phyloP scores from a whole-genome alignment of 2,797 vertebrate genomes.

The Danio tinwini region DNA sequence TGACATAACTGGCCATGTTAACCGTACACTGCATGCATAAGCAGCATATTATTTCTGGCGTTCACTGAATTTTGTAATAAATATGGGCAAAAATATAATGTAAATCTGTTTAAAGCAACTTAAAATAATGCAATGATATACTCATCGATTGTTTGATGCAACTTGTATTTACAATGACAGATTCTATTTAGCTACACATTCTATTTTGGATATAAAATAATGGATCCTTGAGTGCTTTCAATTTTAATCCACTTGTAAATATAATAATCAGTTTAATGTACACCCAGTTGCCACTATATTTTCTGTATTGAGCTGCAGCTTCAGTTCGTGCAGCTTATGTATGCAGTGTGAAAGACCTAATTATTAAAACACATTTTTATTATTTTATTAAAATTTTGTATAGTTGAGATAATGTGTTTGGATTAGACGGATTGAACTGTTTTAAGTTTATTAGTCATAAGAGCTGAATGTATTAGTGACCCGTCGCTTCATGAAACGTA shows the following conservation, averaged over 20 bases:
- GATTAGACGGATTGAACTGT: background rate
- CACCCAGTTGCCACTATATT: background rate
- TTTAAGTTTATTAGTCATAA: background rate
- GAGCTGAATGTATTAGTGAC: constrained; percentile 2
- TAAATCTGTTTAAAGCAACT: background rate
- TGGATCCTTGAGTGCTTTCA: background rate
- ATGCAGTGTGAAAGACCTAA: background rate
- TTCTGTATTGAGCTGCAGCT: background rate
- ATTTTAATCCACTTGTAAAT: background rate
- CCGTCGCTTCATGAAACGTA: background rate
- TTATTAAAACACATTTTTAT: background rate
- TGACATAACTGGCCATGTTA: background rate
- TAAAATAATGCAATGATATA: background rate
- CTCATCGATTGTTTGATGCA: background rate
- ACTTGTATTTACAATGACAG: background rate
- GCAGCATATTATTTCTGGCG: background rate
- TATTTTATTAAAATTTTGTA: too few species aligned
- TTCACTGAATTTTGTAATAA: background rate
- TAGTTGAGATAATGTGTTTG: background rate
- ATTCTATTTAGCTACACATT: background rate
- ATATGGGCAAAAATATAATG: background rate
- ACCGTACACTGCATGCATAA: background rate
- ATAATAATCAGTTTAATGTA: background rate
- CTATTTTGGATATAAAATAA: background rate
- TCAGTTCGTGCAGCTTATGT: background rate